These are phyloP conservation scores for Embiotoca jacksoni DNA, from an alignment of 2,113 vertebrate genomes.

Conservation along the genomic window DNA sequence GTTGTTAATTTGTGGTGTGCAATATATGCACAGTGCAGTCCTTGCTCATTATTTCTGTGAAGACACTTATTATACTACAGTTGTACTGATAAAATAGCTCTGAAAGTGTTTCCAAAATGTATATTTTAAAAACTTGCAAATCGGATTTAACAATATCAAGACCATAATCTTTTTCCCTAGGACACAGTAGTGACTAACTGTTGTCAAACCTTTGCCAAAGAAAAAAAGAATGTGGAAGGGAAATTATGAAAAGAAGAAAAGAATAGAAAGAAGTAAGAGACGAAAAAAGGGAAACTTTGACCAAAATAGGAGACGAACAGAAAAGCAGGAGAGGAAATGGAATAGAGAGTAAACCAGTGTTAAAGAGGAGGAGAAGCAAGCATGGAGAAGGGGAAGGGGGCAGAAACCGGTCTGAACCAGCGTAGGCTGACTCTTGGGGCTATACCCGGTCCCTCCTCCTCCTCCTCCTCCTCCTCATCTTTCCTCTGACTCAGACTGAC, in stretches of 20 bases:
- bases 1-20: not conserved
- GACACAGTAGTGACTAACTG: not conserved
- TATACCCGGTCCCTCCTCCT: constrained; percentile 43
- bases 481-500: constrained; percentile 71
- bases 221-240: not conserved
- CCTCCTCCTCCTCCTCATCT: constrained; percentile 51
- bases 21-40: not conserved
- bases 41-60: not conserved
- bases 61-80: constrained; percentile 1
- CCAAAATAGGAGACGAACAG: constrained; percentile 12
- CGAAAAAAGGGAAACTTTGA: not conserved
- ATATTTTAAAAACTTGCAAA: not conserved
- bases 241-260: not conserved
- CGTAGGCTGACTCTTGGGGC: constrained; percentile 66
- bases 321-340: constrained; percentile 19
- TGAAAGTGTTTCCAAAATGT: not conserved
- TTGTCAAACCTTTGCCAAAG: constrained; percentile 2
- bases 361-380: constrained; percentile 21
- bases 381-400: constrained; percentile 44
- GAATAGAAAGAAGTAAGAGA: not conserved
- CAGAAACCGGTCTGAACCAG: constrained; percentile 85
- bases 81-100: not conserved
- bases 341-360: constrained; percentile 41
- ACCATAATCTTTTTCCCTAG: not conserved
- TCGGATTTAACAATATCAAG: no score